A percentile compares a stretch with the other conserved stretches of the same genome.
Evolutionary conservation across 2,888 invertebrate genomes (phyloP).

Genomic region (Bellardia pandia): DNA sequence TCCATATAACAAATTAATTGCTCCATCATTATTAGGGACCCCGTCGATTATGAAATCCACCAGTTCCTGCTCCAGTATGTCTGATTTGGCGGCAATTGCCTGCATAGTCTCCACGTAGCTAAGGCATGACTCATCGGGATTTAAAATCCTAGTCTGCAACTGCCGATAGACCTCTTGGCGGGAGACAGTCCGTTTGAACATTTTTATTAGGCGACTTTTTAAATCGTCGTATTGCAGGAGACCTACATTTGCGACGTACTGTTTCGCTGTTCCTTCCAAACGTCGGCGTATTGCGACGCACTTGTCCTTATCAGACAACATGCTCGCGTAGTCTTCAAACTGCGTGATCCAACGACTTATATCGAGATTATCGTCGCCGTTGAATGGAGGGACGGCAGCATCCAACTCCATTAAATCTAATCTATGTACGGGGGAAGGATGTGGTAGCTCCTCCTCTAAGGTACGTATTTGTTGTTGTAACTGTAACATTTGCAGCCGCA

Average conservation of each 20-base stretch:
- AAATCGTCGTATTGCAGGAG: not conserved
- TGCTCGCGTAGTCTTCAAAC: too few relatives aligned
- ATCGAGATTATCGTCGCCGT: too few relatives aligned
- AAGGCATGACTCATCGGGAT: slow-evolving; percentile 23
- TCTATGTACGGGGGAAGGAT: not conserved
- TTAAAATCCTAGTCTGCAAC: slow-evolving; percentile 23
- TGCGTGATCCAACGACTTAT: too few relatives aligned
- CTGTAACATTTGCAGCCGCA: not conserved
- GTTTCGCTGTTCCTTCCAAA: slow-evolving; percentile 40
- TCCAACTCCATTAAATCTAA: slow-evolving; percentile 23
- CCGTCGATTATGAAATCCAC: too few relatives aligned
- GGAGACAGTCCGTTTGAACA: slow-evolving; percentile 34
- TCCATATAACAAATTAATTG: slow-evolving; percentile 32
- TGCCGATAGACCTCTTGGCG: slow-evolving; percentile 58
- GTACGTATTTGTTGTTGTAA: slow-evolving; percentile 3
- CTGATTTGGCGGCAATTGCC: slow-evolving; percentile 17
- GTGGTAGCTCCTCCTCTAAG: not conserved
- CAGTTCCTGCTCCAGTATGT: too few relatives aligned
- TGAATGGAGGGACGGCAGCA: not conserved
- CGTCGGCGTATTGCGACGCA: slow-evolving; percentile 27
- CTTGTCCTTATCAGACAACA: slow-evolving; percentile 22
- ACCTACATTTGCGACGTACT: slow-evolving; percentile 42
- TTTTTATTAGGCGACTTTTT: not conserved
- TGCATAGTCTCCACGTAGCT: slow-evolving; percentile 52
- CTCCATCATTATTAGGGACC: slow-evolving; percentile 21